Conservation (phyloP, 2,113 vertebrate genomes). For the Pluvianellus socialis region DNA sequence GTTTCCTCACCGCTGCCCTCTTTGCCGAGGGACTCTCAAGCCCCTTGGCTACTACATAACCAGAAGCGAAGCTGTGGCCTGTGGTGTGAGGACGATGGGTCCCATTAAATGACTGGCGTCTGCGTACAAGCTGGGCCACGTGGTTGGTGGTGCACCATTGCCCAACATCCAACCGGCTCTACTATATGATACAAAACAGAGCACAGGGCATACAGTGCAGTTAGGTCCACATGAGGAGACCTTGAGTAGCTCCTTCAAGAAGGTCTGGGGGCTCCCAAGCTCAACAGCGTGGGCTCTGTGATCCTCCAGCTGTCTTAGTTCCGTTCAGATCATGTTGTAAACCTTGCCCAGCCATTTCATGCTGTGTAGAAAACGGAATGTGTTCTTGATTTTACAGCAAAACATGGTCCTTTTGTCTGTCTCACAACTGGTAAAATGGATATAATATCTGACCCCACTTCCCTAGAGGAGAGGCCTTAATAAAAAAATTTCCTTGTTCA, state of each 20-base stretch:
- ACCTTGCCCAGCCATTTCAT: background rate
- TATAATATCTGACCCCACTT: background rate
- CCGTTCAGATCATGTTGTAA: background rate
- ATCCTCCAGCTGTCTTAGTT: background rate
- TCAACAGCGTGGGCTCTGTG: rapidly evolving
- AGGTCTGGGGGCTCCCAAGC: background rate
- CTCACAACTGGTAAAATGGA: background rate
- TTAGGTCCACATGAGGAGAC: background rate
- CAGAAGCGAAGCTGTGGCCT: background rate
- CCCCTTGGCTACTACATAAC: background rate
- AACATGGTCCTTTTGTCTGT: background rate
- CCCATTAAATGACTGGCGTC: background rate
- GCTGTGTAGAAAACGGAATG: background rate
- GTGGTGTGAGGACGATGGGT: background rate
- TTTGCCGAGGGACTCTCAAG: background rate
- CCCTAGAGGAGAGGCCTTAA: background rate
- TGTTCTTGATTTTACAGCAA: background rate
- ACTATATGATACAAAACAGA: background rate
- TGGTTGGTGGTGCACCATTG: background rate
- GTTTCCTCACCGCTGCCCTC: background rate
- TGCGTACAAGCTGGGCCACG: background rate
- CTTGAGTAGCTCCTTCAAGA: background rate
- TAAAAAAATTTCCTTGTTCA: background rate
- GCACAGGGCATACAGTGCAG: background rate
- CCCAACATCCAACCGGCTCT: background rate